These are phyloP conservation scores for Himalopsyche anomala DNA, from an alignment of 2,888 invertebrate species.

Conservation along the genomic window DNA sequence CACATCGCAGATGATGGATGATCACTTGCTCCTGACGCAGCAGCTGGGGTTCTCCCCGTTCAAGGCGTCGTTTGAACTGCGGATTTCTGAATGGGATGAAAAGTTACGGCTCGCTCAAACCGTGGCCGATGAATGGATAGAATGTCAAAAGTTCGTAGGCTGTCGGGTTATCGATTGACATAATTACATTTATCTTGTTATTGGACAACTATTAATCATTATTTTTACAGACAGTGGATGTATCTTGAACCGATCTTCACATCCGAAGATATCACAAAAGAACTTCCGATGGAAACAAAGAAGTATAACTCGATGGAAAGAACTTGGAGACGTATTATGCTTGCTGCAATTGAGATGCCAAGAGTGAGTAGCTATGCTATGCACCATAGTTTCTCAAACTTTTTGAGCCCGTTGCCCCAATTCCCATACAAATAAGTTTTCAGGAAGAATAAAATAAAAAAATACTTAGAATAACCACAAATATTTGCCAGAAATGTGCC, in stretches of 20 bases:
- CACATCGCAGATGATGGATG: conserved; percentile 83
- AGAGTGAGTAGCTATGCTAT: conserved; percentile 73
- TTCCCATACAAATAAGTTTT: too few relatives aligned
- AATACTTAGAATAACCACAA: too few relatives aligned
- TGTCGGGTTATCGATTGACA: neutral
- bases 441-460: too few relatives aligned
- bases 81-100: conserved; percentile 85
- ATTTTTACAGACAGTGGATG: conserved; percentile 83
- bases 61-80: conserved; percentile 85
- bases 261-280: conserved; percentile 87
- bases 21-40: conserved; percentile 85
- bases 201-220: neutral
- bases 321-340: conserved; percentile 88
- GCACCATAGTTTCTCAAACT: too few relatives aligned
- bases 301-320: conserved; percentile 88
- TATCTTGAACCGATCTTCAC: conserved; percentile 90
- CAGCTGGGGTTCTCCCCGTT: conserved; percentile 87
- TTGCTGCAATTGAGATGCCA: conserved; percentile 81
- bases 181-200: neutral
- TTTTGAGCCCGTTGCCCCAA: too few relatives aligned
- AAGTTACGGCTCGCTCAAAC: conserved; percentile 81
- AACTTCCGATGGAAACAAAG: conserved; percentile 86
- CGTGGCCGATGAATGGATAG: conserved; percentile 82
- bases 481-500: too few relatives aligned
- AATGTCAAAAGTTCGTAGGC: conserved; percentile 81